Evolutionary conservation across 2,113 vertebrate species (phyloP).

Genomic region (Alouatta palliata): DNA sequence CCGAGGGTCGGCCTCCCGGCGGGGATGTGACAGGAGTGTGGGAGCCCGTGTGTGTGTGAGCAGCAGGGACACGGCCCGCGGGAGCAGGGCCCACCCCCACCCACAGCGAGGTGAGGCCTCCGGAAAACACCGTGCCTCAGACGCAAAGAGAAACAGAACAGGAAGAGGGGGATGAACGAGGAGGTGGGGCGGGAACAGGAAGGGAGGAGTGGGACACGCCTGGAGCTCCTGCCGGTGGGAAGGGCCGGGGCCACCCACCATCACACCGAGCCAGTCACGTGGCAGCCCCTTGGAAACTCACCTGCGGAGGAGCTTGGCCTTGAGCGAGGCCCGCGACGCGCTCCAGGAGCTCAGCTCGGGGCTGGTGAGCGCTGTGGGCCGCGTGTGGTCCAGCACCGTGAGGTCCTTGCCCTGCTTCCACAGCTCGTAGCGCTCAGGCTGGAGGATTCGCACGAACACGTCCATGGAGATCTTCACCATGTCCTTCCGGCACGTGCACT

Average conservation of each 20-base stretch:
- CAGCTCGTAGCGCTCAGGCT: constrained; percentile 93
- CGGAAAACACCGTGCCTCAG: background rate
- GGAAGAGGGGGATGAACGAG: background rate
- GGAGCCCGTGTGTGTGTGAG: background rate
- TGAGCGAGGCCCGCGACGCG: constrained; percentile 86
- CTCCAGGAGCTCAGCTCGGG: constrained; percentile 94
- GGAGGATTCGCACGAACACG: constrained; percentile 95
- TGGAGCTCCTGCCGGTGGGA: no score
- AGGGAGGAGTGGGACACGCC: background rate
- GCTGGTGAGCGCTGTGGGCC: constrained; percentile 90
- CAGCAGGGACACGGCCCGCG: fast-evolving
- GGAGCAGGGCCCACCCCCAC: no score
- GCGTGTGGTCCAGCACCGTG: constrained; percentile 91
- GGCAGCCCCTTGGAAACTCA: constrained; percentile 41
- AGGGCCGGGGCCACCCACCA: background rate
- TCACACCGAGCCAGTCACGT: no score
- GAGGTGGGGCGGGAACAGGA: no score
- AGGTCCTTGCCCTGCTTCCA: constrained; percentile 97
- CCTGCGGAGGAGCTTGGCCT: constrained; percentile 91
- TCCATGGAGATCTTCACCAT: constrained; percentile 99
- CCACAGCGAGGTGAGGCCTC: background rate
- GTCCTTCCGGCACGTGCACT: constrained; percentile 98
- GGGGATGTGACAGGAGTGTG: background rate
- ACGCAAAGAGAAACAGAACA: background rate
- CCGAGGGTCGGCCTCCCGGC: background rate